Base-by-base conservation (phyloP, 2,888 invertebrate genomes). In the Dryobota labecula region DNA sequence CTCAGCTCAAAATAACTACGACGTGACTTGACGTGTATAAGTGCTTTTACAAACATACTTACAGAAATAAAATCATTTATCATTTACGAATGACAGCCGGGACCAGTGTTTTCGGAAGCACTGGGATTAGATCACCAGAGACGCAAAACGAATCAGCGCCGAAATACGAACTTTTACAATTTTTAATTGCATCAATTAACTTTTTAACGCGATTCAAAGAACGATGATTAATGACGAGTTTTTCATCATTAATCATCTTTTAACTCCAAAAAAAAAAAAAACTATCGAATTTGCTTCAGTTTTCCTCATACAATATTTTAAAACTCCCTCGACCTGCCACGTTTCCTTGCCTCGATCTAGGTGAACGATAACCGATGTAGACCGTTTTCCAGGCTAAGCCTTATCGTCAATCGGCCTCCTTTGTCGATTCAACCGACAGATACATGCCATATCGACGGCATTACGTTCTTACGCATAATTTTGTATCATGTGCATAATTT, bases 321-420 rank as follows among this genome's bases (percentile, higher is more conserved):
- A 36, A 60, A 57, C 7, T 13, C n/a, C 1, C 7, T 15, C n/a
- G 20, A 11, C 41, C 30, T 51, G 66, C 65, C 33, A 24, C 68
- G 61, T 64, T 78, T 67, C 47, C 36, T 41, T 47, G 27, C 30
- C 53, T 71, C 33, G 84, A 88, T 88, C 73, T 82, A 83, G 83
- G 82, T 81, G 56, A 74, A 70, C 49, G 85, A 86, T 89, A 86
- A 73, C 74, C 24, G 3, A 58, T 45, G 69, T 65, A 73, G 79
- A 70, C 67, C 70, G 41, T 45, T 73, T 83, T 67, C 67, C 84
- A 86, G 87, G 87, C 83, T 85, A 75, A 57, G 30, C 65, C 84
- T 89, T 91, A 91, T 91, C 91, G 83, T 57, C 68, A 41, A 91
- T 91, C 91, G 90, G 85, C 91, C 90, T 79, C 84, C 68, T 73